Evolutionary conservation across 53 echinoderm and acorn worm genomes (phyloP), one percentile per base, ranked within the genome.

Genomic region (Temnopleurus reevesii): DNA sequence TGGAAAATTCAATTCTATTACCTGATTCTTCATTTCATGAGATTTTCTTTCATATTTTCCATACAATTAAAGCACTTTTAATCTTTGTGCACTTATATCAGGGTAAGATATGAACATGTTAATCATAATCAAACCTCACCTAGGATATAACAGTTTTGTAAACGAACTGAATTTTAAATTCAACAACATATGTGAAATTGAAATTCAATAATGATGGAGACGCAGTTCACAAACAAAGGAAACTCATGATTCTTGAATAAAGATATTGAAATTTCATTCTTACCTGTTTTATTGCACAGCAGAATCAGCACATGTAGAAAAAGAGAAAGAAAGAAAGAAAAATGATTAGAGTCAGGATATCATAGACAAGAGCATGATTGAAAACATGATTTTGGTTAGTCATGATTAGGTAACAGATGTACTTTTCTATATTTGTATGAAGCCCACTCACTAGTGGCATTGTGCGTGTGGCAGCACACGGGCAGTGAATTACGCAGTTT

Each of bases 241-340:
- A 36, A 41, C 26, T 1, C 41, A 41, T 15, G n/a, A 36, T 41
- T 71, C 4, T 31, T 71, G 21, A 43, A 13, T n/a, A 43, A 7
- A 71, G 9, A 71, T 71, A 63, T 31, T 63, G 71, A 9, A 71
- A 71, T 41, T n/a, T n/a, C 36, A 21, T 4, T n/a, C 71, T 71
- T 41, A 71, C 71, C 71, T 71, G 43, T 71, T 71, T 36, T 0
- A 41, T 71, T 1, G 41, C 23, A 21, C 71, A 41, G 71, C n/a
- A 71, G n/a, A 71, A 12, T 71, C 71, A 38, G 79, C 83, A 83
- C 83, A 83, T 83, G 55, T 55, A 55, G n/a, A n/a, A n/a, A 54
- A 30, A 54, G 56, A 83, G 33, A 83, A 83, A 55, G 49, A 57
- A 7, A 83, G 23, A 83, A 28, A 83, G 29, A 56, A 25, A 31